Evolutionary conservation across 2,797 vertebrate species (phyloP).

Genomic region (Heliangelus exortis): DNA sequence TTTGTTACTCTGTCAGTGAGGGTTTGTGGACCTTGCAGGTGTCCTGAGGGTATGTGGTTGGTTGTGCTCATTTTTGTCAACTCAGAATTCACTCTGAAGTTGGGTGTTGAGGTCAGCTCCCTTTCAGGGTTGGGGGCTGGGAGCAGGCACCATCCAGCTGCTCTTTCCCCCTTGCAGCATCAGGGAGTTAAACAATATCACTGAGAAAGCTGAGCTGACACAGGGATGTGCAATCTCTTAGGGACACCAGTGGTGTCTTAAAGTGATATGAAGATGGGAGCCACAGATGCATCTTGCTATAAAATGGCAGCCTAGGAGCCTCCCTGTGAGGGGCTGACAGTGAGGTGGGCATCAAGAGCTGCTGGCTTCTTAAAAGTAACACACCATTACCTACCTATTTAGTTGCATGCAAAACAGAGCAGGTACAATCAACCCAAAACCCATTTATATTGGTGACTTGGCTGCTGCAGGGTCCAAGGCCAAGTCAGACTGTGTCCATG

Average conservation of each 20-base stretch:
- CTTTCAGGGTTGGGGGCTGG: neutral
- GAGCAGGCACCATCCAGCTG: neutral
- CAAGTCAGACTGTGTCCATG: neutral
- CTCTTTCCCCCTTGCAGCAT: neutral
- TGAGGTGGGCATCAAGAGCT: neutral
- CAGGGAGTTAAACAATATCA: rapidly evolving
- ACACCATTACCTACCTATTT: rapidly evolving
- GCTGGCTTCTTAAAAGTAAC: rapidly evolving
- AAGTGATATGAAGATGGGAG: neutral
- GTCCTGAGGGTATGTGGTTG: neutral
- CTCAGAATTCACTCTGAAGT: rapidly evolving
- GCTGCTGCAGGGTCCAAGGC: neutral
- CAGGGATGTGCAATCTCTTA: neutral
- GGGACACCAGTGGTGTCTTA: rapidly evolving
- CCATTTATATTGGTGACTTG: rapidly evolving
- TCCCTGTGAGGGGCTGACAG: neutral
- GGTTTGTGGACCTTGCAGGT: neutral
- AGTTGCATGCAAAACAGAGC: rapidly evolving
- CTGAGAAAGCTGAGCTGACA: neutral
- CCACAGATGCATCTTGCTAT: neutral
- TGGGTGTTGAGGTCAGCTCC: neutral
- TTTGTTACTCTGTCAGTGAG: neutral
- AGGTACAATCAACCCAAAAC: neutral
- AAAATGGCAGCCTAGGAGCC: neutral
- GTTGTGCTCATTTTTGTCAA: neutral